phyloP scores from a whole-genome alignment of 2,797 vertebrate species.

The Falco peregrinus region DNA sequence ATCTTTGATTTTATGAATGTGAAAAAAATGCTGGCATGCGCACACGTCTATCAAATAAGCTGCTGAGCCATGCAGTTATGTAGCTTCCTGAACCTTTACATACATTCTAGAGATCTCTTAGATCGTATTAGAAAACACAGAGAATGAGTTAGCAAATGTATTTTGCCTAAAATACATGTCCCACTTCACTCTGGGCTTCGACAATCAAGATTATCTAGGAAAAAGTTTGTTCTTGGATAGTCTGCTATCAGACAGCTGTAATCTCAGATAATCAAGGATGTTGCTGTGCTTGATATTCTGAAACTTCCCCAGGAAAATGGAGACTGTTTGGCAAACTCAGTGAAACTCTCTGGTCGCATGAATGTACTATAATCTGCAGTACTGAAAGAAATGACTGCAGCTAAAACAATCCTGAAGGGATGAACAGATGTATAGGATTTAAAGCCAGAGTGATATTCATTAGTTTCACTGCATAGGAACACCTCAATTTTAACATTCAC shows the following conservation, averaged over 20 bases:
- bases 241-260: neutral
- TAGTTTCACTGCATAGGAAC: neutral
- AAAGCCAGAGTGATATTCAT: neutral
- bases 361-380: neutral
- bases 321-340: neutral
- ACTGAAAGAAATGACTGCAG: neutral
- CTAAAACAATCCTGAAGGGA: neutral
- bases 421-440: neutral
- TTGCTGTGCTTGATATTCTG: neutral
- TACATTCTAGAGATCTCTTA: neutral
- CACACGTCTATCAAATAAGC: rapidly evolving
- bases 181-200: neutral
- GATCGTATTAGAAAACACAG: neutral
- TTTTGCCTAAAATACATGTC: neutral
- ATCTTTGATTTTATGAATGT: neutral
- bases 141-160: neutral
- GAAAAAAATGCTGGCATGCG: neutral
- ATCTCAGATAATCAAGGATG: neutral
- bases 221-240: neutral
- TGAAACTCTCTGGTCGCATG: neutral
- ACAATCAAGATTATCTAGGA: neutral
- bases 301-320: neutral
- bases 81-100: neutral
- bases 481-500: neutral
- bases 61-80: neutral